Percentiles rank a stretch among this genome's conserved stretches.
Evolutionary conservation across 2,888 invertebrate genomes (phyloP).

Genomic region (Herminia tarsipennalis): DNA sequence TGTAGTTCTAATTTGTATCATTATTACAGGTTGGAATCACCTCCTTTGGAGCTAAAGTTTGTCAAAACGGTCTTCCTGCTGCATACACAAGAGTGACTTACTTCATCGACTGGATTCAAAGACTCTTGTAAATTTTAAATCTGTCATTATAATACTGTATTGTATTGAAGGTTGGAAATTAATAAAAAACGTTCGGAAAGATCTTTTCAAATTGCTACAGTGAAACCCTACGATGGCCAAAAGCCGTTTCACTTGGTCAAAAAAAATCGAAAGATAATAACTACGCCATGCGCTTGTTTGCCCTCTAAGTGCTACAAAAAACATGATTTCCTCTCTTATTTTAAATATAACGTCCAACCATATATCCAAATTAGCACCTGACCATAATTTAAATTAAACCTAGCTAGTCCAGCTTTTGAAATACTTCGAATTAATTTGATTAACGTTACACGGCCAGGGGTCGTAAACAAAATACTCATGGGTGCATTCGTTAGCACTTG

Average conservation of each 20-base stretch:
- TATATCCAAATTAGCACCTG: neutral
- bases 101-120: slow-evolving; percentile 44
- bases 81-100: slow-evolving; percentile 59
- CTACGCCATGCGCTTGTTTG: too few species aligned
- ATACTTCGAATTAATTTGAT: slow-evolving; percentile 2
- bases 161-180: too few species aligned
- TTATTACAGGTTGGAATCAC: slow-evolving; percentile 52
- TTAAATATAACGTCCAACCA: too few species aligned
- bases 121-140: slow-evolving; percentile 27
- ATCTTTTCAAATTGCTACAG: too few species aligned
- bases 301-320: too few species aligned
- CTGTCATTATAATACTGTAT: neutral
- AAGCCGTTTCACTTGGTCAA: too few species aligned
- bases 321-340: too few species aligned
- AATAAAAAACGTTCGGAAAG: too few species aligned
- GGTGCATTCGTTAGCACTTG: slow-evolving; percentile 46
- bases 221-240: too few species aligned
- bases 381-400: too few species aligned
- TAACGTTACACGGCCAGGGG: slow-evolving; percentile 11
- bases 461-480: slow-evolving; percentile 57
- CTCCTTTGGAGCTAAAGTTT: slow-evolving; percentile 52
- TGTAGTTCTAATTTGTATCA: neutral
- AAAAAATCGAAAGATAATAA: too few species aligned
- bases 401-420: too few species aligned
- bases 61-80: slow-evolving; percentile 48